A percentile compares a stretch with the other conserved stretches of the same genome.
Conservation (phyloP, 2,113 vertebrate species). For the Dendropsophus ebraccatus region DNA sequence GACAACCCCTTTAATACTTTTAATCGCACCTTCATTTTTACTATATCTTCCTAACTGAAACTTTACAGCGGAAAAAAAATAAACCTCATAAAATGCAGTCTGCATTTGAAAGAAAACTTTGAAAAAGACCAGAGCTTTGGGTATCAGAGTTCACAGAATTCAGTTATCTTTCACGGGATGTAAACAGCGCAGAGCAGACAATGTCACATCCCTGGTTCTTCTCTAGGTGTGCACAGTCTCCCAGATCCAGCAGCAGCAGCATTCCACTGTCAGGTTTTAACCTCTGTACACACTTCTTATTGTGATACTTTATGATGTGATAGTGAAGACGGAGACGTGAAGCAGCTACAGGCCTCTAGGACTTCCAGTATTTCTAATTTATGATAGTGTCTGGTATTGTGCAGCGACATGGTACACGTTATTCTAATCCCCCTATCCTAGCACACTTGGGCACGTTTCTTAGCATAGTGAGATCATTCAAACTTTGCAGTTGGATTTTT, state of each 20-base stretch:
- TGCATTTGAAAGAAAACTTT: conserved; percentile 26
- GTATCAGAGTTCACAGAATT: conserved; percentile 28
- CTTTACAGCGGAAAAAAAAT: neutral
- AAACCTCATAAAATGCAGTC: neutral
- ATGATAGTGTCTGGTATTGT: neutral
- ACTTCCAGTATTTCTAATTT: too few relatives aligned
- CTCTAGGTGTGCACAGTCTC: neutral
- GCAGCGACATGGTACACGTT: too few relatives aligned
- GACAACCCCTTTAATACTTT: neutral
- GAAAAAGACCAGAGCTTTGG: conserved; percentile 51
- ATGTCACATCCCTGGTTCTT: conserved; percentile 21
- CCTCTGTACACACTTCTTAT: neutral
- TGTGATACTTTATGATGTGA: neutral
- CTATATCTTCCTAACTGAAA: neutral
- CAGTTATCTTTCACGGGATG: conserved; percentile 15
- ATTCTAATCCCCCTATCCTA: too few relatives aligned
- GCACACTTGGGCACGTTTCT: neutral
- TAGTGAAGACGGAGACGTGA: neutral
- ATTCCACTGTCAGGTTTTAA: neutral
- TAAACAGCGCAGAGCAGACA: conserved; percentile 8
- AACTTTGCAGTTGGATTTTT: too few relatives aligned
- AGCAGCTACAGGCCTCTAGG: too few relatives aligned
- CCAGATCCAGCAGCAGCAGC: neutral
- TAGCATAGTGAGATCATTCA: neutral
- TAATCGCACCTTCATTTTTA: neutral